phyloP scores from a whole-genome alignment of 2,113 vertebrate genomes.

The Myocastor coypus region DNA sequence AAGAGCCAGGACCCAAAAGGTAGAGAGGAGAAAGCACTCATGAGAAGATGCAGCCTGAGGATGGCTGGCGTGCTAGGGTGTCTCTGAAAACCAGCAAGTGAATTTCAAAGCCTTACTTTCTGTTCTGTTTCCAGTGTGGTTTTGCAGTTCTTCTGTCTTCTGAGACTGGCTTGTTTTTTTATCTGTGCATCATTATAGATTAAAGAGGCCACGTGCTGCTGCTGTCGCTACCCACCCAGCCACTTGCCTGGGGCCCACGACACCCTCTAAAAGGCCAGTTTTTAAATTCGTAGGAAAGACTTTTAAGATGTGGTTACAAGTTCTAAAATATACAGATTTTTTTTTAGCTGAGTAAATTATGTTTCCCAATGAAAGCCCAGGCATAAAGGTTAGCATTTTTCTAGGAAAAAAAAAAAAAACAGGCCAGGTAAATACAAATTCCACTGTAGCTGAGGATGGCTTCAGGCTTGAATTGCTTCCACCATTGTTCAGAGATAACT shows the following conservation, averaged over 20 bases:
- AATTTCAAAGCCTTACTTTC: slow-evolving; percentile 77
- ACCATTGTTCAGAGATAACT: background rate
- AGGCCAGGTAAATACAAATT: slow-evolving; percentile 32
- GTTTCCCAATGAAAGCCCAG: slow-evolving; percentile 69
- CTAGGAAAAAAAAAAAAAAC: slow-evolving; percentile 16
- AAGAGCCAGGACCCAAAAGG: background rate
- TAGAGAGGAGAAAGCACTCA: background rate
- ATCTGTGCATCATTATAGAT: slow-evolving; percentile 81
- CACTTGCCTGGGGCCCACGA: slow-evolving; percentile 38
- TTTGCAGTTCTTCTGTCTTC: slow-evolving; percentile 80
- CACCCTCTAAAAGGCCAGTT: slow-evolving; percentile 42
- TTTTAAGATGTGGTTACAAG: slow-evolving; percentile 59
- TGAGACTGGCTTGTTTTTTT: slow-evolving; percentile 80
- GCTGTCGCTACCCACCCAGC: background rate
- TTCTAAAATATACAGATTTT: slow-evolving; percentile 68
- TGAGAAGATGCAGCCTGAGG: slow-evolving; percentile 43
- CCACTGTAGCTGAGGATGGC: slow-evolving; percentile 18
- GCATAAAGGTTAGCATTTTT: slow-evolving; percentile 64
- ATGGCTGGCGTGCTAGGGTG: background rate
- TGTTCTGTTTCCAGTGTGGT: slow-evolving; percentile 84
- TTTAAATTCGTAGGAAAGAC: slow-evolving; percentile 42
- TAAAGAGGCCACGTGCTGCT: background rate
- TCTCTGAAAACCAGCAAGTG: slow-evolving; percentile 44
- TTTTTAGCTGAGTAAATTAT: slow-evolving; percentile 67
- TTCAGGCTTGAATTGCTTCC: slow-evolving; percentile 4